Evolutionary conservation across 2,113 vertebrate genomes (phyloP).

Genomic region (Buteo buteo): DNA sequence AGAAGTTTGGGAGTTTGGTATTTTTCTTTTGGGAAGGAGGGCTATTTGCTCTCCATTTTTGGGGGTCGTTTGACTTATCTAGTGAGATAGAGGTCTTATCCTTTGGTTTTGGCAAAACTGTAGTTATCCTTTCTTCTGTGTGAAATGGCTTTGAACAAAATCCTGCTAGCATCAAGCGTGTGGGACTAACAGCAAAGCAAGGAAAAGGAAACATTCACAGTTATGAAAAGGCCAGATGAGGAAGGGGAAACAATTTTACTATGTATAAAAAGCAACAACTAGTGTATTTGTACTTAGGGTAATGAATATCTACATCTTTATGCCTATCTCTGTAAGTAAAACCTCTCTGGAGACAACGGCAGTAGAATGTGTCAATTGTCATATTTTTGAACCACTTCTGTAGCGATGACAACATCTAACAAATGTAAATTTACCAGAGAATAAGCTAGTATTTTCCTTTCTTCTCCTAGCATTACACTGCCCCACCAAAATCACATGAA

Average conservation of each 20-base stretch:
- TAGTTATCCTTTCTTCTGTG: not conserved
- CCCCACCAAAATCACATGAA: not conserved
- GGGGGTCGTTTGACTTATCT: not conserved
- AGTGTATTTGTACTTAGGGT: not conserved
- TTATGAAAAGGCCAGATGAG: not conserved
- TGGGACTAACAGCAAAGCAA: not conserved
- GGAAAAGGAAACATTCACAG: not conserved
- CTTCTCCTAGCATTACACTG: not conserved
- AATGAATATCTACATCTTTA: not conserved
- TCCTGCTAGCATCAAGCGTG: not conserved
- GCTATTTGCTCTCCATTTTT: fast-evolving
- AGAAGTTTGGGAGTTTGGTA: not conserved
- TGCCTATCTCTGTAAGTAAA: not conserved
- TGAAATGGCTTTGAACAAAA: not conserved
- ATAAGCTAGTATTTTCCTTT: not conserved
- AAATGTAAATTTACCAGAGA: not conserved
- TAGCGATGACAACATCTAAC: not conserved
- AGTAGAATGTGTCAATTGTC: not conserved
- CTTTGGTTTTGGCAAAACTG: not conserved
- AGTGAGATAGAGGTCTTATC: not conserved
- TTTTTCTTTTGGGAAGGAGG: not conserved
- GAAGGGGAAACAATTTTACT: not conserved
- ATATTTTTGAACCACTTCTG: not conserved
- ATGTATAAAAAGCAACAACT: fast-evolving
- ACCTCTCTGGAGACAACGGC: not conserved